Conservation (phyloP, 2,888 invertebrate genomes). For the Caradrina clavipalpis region DNA sequence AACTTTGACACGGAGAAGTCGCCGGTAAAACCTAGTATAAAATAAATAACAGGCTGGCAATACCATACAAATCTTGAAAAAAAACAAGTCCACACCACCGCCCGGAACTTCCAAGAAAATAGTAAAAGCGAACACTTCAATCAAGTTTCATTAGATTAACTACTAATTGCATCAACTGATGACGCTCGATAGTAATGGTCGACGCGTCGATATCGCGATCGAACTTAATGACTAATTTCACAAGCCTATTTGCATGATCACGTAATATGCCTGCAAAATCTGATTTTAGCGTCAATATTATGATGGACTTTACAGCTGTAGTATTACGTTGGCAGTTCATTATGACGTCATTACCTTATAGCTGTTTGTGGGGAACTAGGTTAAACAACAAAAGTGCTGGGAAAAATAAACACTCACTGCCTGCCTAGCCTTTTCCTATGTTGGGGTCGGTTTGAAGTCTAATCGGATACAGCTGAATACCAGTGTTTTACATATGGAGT, state of each 20-base stretch:
- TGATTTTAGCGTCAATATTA: slow-evolving; percentile 48
- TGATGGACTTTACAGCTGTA: slow-evolving; percentile 30
- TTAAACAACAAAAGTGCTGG: slow-evolving; percentile 4
- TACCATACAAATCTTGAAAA: neutral
- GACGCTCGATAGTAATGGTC: slow-evolving; percentile 64
- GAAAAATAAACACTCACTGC: neutral
- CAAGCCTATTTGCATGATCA: slow-evolving; percentile 74
- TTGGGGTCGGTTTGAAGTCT: no score
- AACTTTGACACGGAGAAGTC: no score
- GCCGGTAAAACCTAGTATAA: no score
- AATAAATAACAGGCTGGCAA: neutral
- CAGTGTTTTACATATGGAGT: no score
- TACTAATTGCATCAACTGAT: slow-evolving; percentile 58
- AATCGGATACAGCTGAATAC: no score
- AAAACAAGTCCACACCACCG: neutral
- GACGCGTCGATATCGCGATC: slow-evolving; percentile 65
- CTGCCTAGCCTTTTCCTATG: no score
- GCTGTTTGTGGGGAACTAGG: slow-evolving; percentile 21
- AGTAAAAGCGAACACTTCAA: slow-evolving; percentile 47
- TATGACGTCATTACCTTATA: neutral
- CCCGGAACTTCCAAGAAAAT: slow-evolving; percentile 40
- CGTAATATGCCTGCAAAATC: slow-evolving; percentile 63
- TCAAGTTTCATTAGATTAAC: slow-evolving; percentile 53
- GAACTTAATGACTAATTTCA: slow-evolving; percentile 75
- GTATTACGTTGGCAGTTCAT: neutral